phyloP scores from a whole-genome alignment of 2,113 vertebrate species.

The Nerophis ophidion region DNA sequence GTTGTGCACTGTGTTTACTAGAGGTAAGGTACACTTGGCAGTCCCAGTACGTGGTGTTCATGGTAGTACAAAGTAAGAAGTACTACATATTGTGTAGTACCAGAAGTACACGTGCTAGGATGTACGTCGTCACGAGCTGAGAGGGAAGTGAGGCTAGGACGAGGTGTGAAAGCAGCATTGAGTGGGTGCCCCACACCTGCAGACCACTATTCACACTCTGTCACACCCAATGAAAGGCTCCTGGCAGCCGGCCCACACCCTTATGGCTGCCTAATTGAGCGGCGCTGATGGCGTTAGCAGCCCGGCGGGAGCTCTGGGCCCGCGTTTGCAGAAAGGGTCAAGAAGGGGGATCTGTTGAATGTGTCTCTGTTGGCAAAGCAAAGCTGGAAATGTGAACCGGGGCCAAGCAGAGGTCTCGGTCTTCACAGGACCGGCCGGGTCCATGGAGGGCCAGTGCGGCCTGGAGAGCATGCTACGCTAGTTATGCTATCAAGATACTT shows the following conservation, averaged over 20 bases:
- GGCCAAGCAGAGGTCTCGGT: slow-evolving; percentile 68
- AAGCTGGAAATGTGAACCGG: slow-evolving; percentile 69
- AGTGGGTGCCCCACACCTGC: slow-evolving; percentile 74
- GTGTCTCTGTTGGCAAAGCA: slow-evolving; percentile 66
- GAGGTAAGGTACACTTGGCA: too few relatives aligned
- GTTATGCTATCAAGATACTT: too few relatives aligned
- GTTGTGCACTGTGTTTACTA: too few relatives aligned
- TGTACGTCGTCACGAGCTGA: too few relatives aligned
- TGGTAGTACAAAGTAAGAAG: too few relatives aligned
- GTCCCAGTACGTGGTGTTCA: too few relatives aligned
- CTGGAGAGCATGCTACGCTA: too few relatives aligned
- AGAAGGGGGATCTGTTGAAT: slow-evolving; percentile 57
- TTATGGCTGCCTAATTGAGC: slow-evolving; percentile 80
- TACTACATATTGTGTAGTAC: too few relatives aligned
- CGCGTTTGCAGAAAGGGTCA: slow-evolving; percentile 44
- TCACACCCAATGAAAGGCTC: slow-evolving; percentile 77
- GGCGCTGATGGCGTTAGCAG: slow-evolving; percentile 79
- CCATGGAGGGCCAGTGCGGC: too few relatives aligned
- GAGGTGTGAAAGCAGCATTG: slow-evolving; percentile 73
- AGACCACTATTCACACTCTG: slow-evolving; percentile 76
- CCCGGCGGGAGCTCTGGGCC: slow-evolving; percentile 69
- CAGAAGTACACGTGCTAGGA: too few relatives aligned
- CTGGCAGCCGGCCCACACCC: slow-evolving; percentile 44
- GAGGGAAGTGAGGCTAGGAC: not conserved
- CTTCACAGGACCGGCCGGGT: slow-evolving; percentile 40